Percentiles rank a stretch among this genome's conserved stretches.
phyloP scores from a whole-genome alignment of 2,113 vertebrate species.

The Sciurus niger region DNA sequence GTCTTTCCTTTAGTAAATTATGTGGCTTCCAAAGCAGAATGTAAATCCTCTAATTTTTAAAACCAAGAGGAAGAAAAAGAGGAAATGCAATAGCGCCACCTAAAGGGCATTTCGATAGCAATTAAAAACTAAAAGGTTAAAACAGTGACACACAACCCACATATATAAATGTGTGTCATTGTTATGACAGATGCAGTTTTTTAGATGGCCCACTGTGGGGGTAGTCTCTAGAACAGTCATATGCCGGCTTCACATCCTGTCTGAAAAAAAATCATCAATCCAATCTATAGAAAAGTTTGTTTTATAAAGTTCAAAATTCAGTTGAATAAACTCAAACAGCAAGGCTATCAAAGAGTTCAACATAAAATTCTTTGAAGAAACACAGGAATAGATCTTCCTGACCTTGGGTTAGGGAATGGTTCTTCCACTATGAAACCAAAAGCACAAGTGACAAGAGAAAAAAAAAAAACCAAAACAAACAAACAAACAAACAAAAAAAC shows the following conservation, averaged over 20 bases:
- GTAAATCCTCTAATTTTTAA: constrained; percentile 64
- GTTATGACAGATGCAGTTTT: neutral
- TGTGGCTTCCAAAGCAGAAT: constrained; percentile 66
- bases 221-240: neutral
- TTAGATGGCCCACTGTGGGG: neutral
- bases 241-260: neutral
- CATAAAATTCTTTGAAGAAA: constrained; percentile 12
- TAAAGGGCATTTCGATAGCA: constrained; percentile 80
- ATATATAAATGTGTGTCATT: neutral
- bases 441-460: neutral
- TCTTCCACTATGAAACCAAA: neutral
- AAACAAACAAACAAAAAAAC: neutral
- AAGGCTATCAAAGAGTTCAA: neutral
- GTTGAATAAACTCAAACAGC: constrained; percentile 4
- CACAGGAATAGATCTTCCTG: neutral
- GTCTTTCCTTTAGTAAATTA: constrained; percentile 65
- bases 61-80: neutral
- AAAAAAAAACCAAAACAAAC: neutral
- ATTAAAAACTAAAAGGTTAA: constrained; percentile 19
- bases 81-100: constrained; percentile 87
- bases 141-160: neutral
- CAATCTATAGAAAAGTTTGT: constrained; percentile 22
- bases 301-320: constrained; percentile 60
- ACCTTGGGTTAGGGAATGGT: neutral
- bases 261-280: neutral